phyloP scores from a whole-genome alignment of 2,113 vertebrate species.

The Pelvicachromis taeniatus region DNA sequence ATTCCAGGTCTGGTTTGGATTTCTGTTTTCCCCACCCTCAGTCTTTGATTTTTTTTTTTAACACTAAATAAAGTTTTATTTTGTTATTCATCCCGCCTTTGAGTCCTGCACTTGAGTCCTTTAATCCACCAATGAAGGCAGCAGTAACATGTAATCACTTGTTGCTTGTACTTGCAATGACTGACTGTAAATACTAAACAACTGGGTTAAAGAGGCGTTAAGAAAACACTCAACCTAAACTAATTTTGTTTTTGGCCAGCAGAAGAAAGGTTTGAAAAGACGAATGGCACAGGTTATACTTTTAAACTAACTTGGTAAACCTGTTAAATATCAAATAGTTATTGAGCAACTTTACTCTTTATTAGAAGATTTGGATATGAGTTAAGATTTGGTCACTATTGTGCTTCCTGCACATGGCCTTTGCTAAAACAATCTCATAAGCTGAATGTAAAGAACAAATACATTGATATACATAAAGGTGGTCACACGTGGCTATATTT shows the following conservation, averaged over 20 bases:
- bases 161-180: neutral
- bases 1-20: neutral
- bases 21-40: neutral
- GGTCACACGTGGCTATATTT: neutral
- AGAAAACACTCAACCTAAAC: neutral
- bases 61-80: neutral
- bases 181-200: rapidly evolving
- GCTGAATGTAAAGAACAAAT: neutral
- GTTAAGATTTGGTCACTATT: neutral
- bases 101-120: neutral
- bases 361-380: neutral
- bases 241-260: neutral
- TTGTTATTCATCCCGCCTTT: neutral
- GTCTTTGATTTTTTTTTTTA: neutral
- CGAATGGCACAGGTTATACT: neutral
- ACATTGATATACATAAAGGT: neutral
- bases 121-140: neutral
- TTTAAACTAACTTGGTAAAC: neutral
- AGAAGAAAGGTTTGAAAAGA: neutral
- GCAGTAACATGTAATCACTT: neutral
- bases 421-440: neutral
- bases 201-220: neutral
- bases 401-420: neutral
- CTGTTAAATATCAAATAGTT: neutral
- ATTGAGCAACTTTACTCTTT: neutral